A percentile compares a stretch with the other conserved stretches of the same genome.
Conservation (phyloP, 2,888 invertebrate genomes). For the Acronicta leporina region DNA sequence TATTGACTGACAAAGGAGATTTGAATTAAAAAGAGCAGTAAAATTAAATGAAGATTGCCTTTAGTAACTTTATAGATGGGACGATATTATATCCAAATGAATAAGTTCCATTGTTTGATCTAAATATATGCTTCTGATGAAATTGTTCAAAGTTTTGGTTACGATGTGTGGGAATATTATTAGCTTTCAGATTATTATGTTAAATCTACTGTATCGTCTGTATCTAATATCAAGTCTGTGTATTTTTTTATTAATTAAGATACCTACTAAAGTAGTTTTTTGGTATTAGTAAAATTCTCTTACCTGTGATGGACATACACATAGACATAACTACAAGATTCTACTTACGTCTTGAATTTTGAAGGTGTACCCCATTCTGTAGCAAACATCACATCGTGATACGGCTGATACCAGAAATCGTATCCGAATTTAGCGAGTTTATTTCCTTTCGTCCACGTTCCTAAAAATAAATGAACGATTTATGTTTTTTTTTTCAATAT, state of each 20-base stretch:
- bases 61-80: constrained; percentile 36
- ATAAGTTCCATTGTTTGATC: constrained; percentile 8
- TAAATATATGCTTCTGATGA: too few relatives aligned
- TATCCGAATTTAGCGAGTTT: constrained; percentile 94
- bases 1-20: constrained; percentile 11
- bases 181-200: not conserved
- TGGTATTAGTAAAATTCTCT: too few relatives aligned
- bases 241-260: too few relatives aligned
- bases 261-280: too few relatives aligned
- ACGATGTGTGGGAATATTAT: constrained; percentile 25
- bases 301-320: constrained; percentile 18
- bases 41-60: not conserved
- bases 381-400: constrained; percentile 96
- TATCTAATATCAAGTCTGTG: too few relatives aligned
- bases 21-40: constrained; percentile 12
- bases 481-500: constrained; percentile 28
- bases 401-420: constrained; percentile 99
- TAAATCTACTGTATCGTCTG: too few relatives aligned
- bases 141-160: too few relatives aligned
- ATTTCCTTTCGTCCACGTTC: constrained; percentile 93
- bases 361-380: constrained; percentile 98
- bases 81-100: constrained; percentile 41
- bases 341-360: constrained; percentile 91
- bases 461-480: constrained; percentile 72
- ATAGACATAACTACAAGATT: too few relatives aligned